These are phyloP conservation scores for Poecilia picta DNA, from an alignment of 2,797 vertebrate genomes.

Conservation along the genomic window DNA sequence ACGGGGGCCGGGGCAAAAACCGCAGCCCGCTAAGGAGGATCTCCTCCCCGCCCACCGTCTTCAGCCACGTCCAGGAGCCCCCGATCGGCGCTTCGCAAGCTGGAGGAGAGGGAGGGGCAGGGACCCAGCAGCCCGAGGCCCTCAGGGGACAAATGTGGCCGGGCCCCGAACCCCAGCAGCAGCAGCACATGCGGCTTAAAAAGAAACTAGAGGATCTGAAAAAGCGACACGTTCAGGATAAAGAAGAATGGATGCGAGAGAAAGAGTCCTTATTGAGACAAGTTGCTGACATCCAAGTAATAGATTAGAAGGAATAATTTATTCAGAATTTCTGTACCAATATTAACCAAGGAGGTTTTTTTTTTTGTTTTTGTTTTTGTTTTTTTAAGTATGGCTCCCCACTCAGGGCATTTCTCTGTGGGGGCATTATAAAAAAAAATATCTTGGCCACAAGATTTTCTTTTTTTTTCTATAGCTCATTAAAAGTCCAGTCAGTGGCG, in stretches of 20 bases:
- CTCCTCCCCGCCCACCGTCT: constrained; percentile 73
- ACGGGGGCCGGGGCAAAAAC: constrained; percentile 52
- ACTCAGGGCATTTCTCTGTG: not conserved
- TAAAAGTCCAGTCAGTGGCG: not conserved
- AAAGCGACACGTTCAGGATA: constrained; percentile 76
- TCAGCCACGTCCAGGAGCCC: constrained; percentile 66
- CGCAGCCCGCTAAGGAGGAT: constrained; percentile 74
- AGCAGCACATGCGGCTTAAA: constrained; percentile 71
- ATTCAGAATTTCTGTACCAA: not conserved
- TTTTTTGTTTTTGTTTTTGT: not conserved
- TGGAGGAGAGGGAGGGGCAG: constrained; percentile 53
- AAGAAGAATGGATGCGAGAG: constrained; percentile 79
- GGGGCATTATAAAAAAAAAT: not conserved
- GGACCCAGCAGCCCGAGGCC: constrained; percentile 48
- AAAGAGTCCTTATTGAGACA: constrained; percentile 82
- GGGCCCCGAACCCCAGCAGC: constrained; percentile 50
- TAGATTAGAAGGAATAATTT: constrained; percentile 17
- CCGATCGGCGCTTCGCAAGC: constrained; percentile 42
- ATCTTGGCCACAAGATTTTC: not conserved
- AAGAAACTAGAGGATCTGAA: constrained; percentile 80
- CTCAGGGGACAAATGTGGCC: constrained; percentile 67
- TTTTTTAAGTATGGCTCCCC: not conserved
- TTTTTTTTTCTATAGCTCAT: not conserved
- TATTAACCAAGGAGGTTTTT: not conserved
- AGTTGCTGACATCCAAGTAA: constrained; percentile 84